Percentiles rank a stretch among this genome's conserved stretches.
phyloP scores from a whole-genome alignment of 1,140 invertebrate species.

The Scylla paramamosain region DNA sequence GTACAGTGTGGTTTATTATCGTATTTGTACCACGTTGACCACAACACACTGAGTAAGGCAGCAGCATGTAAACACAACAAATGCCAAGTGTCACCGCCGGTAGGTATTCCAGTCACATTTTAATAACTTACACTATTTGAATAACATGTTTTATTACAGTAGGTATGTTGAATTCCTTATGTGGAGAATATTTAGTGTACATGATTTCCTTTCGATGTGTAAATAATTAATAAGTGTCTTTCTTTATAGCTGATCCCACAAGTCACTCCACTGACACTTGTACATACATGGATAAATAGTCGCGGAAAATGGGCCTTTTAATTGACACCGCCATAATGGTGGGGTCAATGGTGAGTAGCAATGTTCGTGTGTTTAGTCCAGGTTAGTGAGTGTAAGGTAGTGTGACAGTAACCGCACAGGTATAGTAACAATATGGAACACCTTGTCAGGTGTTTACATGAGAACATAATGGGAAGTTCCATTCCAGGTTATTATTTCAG shows the following conservation, averaged over 20 bases:
- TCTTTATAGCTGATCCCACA: neutral
- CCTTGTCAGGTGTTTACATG: neutral
- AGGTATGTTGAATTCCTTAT: neutral
- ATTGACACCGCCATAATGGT: constrained; percentile 67
- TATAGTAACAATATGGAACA: neutral
- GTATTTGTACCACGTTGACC: no score
- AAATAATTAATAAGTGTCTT: neutral
- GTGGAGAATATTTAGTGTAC: neutral
- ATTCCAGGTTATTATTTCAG: neutral
- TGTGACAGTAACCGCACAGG: neutral
- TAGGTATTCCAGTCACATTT: no score
- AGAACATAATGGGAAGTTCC: neutral
- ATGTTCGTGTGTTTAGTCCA: neutral
- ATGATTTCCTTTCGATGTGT: neutral
- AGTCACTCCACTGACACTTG: neutral
- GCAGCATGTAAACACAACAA: no score
- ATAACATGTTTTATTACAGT: neutral
- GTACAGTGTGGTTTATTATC: no score
- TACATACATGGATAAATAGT: neutral
- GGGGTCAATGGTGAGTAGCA: constrained; percentile 66
- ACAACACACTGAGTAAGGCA: no score
- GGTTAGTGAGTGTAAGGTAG: no score
- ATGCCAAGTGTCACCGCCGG: no score
- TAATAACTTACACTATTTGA: no score
- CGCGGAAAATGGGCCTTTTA: constrained; percentile 63